Evolutionary conservation across 2,113 vertebrate genomes (phyloP).

Genomic region (Toxostoma redivivum): DNA sequence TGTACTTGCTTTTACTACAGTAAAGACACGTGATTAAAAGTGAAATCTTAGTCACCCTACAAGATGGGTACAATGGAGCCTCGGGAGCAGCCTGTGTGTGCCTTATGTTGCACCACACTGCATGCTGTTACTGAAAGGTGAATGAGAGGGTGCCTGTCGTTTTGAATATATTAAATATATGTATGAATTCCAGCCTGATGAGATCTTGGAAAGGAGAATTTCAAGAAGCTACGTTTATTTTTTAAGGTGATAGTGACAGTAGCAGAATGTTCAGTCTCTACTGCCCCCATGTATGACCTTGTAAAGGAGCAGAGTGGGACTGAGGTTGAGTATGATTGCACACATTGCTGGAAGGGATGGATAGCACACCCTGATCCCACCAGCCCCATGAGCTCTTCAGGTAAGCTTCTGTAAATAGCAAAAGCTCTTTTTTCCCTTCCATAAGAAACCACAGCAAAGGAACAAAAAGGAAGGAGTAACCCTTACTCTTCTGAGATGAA

Average conservation of each 20-base stretch:
- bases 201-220: neutral
- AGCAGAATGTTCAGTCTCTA: neutral
- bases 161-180: neutral
- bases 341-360: accelerated
- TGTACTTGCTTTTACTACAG: neutral
- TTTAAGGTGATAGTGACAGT: neutral
- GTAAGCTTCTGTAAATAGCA: neutral
- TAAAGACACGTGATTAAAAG: neutral
- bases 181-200: neutral
- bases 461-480: neutral
- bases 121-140: neutral
- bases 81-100: neutral
- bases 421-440: neutral
- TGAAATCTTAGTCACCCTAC: neutral
- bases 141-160: neutral
- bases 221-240: neutral
- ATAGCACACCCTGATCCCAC: neutral
- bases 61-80: neutral
- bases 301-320: neutral
- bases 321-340: neutral
- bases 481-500: neutral
- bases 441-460: neutral
- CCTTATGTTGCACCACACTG: neutral
- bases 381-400: neutral
- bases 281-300: neutral